Percentiles rank a stretch among this genome's conserved stretches.
phyloP scores from a whole-genome alignment of 2,113 vertebrate genomes.

The Trematocara stigmaticum region DNA sequence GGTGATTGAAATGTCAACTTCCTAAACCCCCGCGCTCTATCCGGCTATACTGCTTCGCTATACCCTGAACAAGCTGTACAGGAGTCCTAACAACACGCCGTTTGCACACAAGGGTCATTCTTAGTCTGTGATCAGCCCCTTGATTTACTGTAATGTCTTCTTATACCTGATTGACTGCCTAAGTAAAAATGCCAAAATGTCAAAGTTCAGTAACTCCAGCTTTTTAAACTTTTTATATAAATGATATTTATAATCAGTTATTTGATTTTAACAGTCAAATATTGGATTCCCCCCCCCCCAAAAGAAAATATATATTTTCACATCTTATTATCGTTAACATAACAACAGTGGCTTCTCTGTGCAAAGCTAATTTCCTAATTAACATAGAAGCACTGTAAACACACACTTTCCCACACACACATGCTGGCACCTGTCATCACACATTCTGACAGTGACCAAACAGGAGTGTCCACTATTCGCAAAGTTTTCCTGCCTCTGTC shows the following conservation, averaged over 20 bases:
- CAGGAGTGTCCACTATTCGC: neutral
- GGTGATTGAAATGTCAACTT: slow-evolving; percentile 57
- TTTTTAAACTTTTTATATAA: neutral
- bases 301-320: neutral
- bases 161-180: neutral
- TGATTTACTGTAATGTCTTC: neutral
- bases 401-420: neutral
- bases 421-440: neutral
- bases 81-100: neutral
- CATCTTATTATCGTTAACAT: neutral
- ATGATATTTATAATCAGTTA: neutral
- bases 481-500: neutral
- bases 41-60: slow-evolving; percentile 8
- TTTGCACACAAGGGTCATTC: neutral
- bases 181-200: neutral
- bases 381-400: neutral
- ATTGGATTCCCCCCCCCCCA: neutral
- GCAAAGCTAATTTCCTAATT: neutral
- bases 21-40: slow-evolving; percentile 1
- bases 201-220: neutral
- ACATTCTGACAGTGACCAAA: neutral
- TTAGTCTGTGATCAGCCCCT: neutral
- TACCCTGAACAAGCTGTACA: slow-evolving; percentile 4
- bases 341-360: neutral
- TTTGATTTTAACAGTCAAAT: neutral